Evolutionary conservation across 2,797 vertebrate genomes (phyloP).

Genomic region (Graptemys geographica): DNA sequence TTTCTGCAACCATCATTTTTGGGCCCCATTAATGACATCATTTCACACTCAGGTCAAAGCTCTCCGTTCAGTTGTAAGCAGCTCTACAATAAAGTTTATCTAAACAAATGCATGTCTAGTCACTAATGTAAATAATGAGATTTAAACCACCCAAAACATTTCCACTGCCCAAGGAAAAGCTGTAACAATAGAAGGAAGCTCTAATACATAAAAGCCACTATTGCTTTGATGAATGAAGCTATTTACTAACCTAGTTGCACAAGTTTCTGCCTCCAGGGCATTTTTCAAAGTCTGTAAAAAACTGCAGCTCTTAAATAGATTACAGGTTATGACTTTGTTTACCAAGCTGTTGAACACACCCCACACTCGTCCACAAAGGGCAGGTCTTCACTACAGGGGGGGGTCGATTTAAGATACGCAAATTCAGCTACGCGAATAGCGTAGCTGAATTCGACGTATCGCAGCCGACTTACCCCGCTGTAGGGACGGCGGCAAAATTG

Average conservation of each 20-base stretch:
- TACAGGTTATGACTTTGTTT: conserved; percentile 15
- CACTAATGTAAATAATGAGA: conserved; percentile 48
- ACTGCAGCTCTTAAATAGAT: background rate
- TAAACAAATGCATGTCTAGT: background rate
- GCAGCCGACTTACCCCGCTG: no score
- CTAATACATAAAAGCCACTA: conserved; percentile 31
- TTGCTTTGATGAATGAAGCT: conserved; percentile 57
- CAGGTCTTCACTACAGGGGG: no score
- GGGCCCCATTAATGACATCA: accelerated
- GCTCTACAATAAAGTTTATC: background rate
- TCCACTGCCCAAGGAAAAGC: conserved; percentile 62
- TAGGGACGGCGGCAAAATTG: no score
- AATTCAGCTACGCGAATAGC: no score
- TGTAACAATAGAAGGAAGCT: conserved; percentile 70
- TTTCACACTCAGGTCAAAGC: accelerated
- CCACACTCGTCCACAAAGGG: background rate
- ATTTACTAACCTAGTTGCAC: conserved; percentile 43
- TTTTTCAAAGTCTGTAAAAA: conserved; percentile 22
- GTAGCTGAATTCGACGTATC: no score
- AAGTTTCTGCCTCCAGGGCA: conserved; percentile 34
- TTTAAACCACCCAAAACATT: conserved; percentile 45
- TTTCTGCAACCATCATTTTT: background rate
- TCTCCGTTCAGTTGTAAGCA: background rate
- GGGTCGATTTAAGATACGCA: no score
- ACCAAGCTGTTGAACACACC: background rate